Conservation (phyloP, 23 tunicate species). For the Trididemnum nubilum region DNA sequence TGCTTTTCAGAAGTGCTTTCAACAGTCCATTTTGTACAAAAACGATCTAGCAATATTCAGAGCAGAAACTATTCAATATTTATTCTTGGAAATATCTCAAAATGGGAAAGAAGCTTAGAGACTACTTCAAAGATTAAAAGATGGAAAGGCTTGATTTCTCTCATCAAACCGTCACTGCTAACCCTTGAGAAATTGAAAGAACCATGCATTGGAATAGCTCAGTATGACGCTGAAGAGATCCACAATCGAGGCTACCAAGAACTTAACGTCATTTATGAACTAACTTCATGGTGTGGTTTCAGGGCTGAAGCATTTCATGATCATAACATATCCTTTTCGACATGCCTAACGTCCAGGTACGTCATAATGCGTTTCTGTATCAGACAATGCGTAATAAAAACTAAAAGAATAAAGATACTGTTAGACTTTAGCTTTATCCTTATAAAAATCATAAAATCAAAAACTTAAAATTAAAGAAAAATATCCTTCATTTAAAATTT, state of each 20-base stretch:
- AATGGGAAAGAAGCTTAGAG: no score
- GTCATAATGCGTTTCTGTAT: no score
- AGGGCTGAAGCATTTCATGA: slow-evolving; percentile 22
- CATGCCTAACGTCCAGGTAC: slow-evolving; percentile 45
- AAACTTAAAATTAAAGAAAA: no score
- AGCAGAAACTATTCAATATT: not conserved
- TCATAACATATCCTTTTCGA: slow-evolving; percentile 46
- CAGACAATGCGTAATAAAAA: no score
- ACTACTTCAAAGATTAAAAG: not conserved
- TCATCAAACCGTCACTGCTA: not conserved
- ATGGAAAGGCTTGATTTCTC: not conserved
- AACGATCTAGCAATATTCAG: not conserved
- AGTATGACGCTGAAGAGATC: slow-evolving; percentile 43
- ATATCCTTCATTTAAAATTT: no score
- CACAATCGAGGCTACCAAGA: slow-evolving; percentile 59
- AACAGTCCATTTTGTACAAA: not conserved
- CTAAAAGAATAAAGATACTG: no score
- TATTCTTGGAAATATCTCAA: not conserved
- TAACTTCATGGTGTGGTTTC: slow-evolving; percentile 69
- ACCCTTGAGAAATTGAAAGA: slow-evolving; percentile 28
- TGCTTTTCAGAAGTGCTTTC: slow-evolving; percentile 19
- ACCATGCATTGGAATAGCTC: slow-evolving; percentile 77
- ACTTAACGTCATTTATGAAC: slow-evolving; percentile 36
- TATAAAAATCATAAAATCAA: no score
- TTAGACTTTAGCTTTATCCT: no score